phyloP scores from a whole-genome alignment of 2,888 invertebrate species.

The Zeuzera pyrina region DNA sequence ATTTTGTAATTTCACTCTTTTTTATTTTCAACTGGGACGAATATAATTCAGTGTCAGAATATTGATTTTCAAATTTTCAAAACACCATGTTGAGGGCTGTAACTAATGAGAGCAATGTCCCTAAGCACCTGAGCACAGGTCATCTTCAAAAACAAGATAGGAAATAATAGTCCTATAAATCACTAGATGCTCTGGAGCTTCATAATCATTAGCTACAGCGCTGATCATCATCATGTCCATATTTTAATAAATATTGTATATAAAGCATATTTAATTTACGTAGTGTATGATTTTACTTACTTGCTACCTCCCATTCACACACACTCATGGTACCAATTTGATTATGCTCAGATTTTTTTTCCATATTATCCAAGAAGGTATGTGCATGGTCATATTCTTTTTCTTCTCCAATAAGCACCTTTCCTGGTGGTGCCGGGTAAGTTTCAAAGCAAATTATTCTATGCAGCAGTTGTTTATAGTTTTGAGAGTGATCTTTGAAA shows the following conservation, averaged over 20 bases:
- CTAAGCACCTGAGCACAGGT: too few relatives aligned
- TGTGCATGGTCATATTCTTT: slow-evolving; percentile 83
- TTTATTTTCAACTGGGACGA: too few relatives aligned
- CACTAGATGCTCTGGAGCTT: too few relatives aligned
- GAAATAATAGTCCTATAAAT: too few relatives aligned
- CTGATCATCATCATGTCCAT: too few relatives aligned
- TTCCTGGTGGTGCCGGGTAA: slow-evolving; percentile 78
- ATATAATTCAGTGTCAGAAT: too few relatives aligned
- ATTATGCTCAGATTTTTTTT: slow-evolving; percentile 41
- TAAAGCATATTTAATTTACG: not conserved
- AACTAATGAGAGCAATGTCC: too few relatives aligned
- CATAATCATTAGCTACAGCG: too few relatives aligned
- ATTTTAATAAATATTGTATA: not conserved
- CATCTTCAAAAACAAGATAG: too few relatives aligned
- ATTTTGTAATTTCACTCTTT: too few relatives aligned
- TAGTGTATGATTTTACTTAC: slow-evolving; percentile 72
- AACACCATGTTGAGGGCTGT: too few relatives aligned
- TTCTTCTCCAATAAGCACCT: slow-evolving; percentile 70
- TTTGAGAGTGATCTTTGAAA: slow-evolving; percentile 75
- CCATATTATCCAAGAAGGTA: slow-evolving; percentile 61
- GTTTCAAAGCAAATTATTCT: slow-evolving; percentile 88
- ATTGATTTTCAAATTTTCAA: too few relatives aligned
- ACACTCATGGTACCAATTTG: slow-evolving; percentile 87
- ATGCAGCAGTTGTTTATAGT: slow-evolving; percentile 72
- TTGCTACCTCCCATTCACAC: slow-evolving; percentile 94